Percentiles rank a stretch among this genome's conserved stretches.
These are phyloP conservation scores for Eueremaeus valkanovi DNA, from an alignment of 2,888 invertebrate species.

Conservation along the genomic window DNA sequence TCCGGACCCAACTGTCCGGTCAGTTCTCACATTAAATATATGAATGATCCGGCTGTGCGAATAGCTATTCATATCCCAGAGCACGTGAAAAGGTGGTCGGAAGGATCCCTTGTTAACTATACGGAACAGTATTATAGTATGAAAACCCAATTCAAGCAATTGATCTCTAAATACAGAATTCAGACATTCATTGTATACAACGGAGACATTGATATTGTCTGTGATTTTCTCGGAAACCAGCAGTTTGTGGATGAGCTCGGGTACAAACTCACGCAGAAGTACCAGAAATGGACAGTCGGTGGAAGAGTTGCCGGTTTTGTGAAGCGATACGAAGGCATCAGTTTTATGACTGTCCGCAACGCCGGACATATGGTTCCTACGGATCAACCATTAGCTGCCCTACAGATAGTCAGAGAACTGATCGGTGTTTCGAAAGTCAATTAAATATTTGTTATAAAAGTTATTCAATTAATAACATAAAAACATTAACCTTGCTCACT, in stretches of 20 bases:
- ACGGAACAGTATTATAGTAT: background rate
- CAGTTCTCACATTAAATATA: background rate
- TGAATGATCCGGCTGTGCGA: background rate
- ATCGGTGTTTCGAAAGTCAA: background rate
- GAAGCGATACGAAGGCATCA: background rate
- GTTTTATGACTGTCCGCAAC: background rate
- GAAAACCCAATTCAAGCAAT: background rate
- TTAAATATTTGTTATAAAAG: too few species aligned
- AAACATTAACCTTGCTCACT: too few species aligned
- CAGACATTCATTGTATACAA: slow-evolving; percentile 4
- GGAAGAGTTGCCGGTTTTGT: slow-evolving; percentile 9
- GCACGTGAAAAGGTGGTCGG: background rate
- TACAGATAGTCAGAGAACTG: slow-evolving; percentile 4
- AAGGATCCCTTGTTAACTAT: background rate
- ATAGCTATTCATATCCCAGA: background rate
- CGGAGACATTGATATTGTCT: slow-evolving; percentile 4
- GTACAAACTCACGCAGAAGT: background rate
- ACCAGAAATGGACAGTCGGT: background rate
- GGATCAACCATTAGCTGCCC: background rate
- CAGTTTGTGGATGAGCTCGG: background rate
- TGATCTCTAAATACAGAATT: background rate
- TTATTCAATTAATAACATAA: too few species aligned
- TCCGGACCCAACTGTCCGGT: background rate
- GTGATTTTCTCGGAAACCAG: slow-evolving; percentile 16
- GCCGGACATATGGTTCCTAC: slow-evolving; percentile 32